A percentile compares a stretch with the other conserved stretches of the same genome.
phyloP scores from a whole-genome alignment of 1,140 invertebrate genomes.

The Helicoverpa armigera region DNA sequence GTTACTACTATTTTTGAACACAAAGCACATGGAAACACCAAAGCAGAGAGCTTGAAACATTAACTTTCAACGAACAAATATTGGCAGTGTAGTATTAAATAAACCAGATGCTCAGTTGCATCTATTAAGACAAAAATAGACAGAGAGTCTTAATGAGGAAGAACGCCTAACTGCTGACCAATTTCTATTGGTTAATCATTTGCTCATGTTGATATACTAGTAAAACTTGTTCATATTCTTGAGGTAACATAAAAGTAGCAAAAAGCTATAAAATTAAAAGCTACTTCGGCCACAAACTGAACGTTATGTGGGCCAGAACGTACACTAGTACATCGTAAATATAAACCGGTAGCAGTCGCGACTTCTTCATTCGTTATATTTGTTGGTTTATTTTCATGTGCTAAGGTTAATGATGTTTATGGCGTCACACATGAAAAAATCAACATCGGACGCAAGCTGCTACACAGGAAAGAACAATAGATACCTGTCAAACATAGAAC shows the following conservation, averaged over 20 bases:
- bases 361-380: constrained; percentile 20
- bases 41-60: background rate
- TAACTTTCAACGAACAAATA: constrained; percentile 26
- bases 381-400: constrained; percentile 33
- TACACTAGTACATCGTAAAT: constrained; percentile 36
- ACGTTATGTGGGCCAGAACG: constrained; percentile 17
- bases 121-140: constrained; percentile 32
- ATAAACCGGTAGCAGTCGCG: constrained; percentile 14
- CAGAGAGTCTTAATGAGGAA: background rate
- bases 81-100: constrained; percentile 24
- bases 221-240: constrained; percentile 37
- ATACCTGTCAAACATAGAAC: constrained; percentile 33
- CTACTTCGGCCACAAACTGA: constrained; percentile 38
- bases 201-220: background rate
- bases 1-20: background rate
- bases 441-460: constrained; percentile 16
- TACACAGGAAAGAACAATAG: constrained; percentile 16
- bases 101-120: constrained; percentile 33
- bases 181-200: constrained; percentile 21
- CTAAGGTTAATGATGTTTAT: constrained; percentile 39
- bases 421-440: constrained; percentile 21
- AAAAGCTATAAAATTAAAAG: constrained; percentile 49
- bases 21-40: background rate
- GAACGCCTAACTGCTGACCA: background rate
- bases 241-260: constrained; percentile 46